Evolutionary conservation across 2,888 invertebrate species (phyloP), one percentile per base, ranked within the genome.

Genomic region (Phoenoteleia sp.): DNA sequence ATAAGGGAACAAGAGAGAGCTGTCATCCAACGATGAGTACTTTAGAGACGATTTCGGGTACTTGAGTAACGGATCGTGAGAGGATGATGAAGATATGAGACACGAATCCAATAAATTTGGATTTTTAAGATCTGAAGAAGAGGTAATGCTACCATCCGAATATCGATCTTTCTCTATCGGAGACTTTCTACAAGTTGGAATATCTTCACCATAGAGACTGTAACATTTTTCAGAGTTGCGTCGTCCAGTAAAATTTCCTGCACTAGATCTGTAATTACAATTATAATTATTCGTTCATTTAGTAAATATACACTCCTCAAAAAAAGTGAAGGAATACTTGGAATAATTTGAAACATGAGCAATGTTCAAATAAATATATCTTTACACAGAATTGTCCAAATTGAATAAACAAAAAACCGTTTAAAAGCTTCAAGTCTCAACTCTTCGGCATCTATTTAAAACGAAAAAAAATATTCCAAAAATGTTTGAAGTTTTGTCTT

Each of bases 41-140:
- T 90, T 92, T 29, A 90, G 91, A 3, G 92, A 91, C 0, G 93
- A 91, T 9, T 88, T 82, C 13, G 90, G 84, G 76, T 92, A 92
- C 64, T 90, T 89, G 52, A 91, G 80, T 5, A 91, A 72, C 0
- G 92, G 91, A 60, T 93, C 93, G 13, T 82, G 76, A 0, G 82
- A 76, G 0, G 71, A 71, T 5, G 82, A 76, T 7, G 82, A 45
- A 7, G 75, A 69, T 19, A 45, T 75, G 15, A 80, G 11, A 49
- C 71, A 54, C 17, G 83, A 76, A 17, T 84, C 87, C 3, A 89
- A 81, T 2, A 88, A 54, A 27, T 82, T 87, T 0, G 92, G 88
- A 11, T 90, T 91, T 54, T 89, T 91, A 0, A 88, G 42, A 1
- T 92, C 92, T 3, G 76, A 76, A 36, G 87, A 88, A 0, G 88